A percentile compares a stretch with the other conserved stretches of the same genome.
These are phyloP conservation scores for Gadus macrocephalus DNA, from an alignment of 2,113 vertebrate species.

Conservation along the genomic window DNA sequence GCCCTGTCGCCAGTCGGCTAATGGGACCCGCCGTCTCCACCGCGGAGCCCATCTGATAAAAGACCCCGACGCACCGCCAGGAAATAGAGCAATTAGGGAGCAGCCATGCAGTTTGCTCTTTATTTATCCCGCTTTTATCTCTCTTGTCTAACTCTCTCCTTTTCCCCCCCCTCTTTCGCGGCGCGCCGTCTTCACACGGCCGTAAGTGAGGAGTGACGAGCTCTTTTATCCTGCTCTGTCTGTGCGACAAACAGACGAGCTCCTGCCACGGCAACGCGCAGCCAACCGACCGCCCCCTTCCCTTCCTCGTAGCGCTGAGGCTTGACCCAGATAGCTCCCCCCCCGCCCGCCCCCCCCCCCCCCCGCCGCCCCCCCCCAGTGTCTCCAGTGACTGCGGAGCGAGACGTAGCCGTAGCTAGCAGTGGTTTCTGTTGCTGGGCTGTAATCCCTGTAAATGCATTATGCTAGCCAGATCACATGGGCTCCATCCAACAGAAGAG, in stretches of 20 bases:
- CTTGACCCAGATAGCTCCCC: conserved; percentile 59
- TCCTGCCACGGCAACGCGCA: not conserved
- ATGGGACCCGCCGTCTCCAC: not conserved
- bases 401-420: conserved; percentile 36
- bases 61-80: not conserved
- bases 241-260: conserved; percentile 13
- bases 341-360: conserved; percentile 42
- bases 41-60: not conserved
- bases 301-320: conserved; percentile 36
- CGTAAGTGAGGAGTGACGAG: not conserved
- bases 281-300: too few relatives aligned
- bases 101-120: conserved; percentile 34
- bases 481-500: conserved; percentile 44
- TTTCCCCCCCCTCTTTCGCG: not conserved
- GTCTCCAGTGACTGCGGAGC: conserved; percentile 43
- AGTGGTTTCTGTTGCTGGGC: conserved; percentile 36
- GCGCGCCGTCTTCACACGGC: not conserved
- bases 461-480: conserved; percentile 54
- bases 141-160: not conserved
- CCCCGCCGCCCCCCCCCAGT: conserved; percentile 40
- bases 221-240: not conserved
- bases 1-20: not conserved
- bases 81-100: conserved; percentile 24
- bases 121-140: not conserved
- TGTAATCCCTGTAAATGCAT: conserved; percentile 66